Evolutionary conservation across 2,797 vertebrate genomes (phyloP).

Genomic region (Sebastiscus tertius): DNA sequence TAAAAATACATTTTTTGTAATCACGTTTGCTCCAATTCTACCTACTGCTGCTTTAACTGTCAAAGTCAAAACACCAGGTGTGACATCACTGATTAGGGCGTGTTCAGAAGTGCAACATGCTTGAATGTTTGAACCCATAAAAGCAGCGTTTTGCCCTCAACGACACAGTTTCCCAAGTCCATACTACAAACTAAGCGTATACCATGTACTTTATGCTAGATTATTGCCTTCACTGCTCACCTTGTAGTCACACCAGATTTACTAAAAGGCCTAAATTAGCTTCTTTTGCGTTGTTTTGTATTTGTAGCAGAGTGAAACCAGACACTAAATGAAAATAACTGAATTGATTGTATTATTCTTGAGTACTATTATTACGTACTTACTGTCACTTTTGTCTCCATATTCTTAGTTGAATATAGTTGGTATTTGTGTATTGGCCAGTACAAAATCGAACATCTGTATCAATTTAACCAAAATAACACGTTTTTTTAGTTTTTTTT

Average conservation of each 20-base stretch:
- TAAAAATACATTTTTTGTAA: too few relatives aligned
- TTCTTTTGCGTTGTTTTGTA: not conserved
- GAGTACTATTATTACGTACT: too few relatives aligned
- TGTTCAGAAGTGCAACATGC: too few relatives aligned
- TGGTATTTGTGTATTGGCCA: not conserved
- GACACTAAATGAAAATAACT: not conserved
- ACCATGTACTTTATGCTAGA: not conserved
- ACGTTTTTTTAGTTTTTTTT: not conserved
- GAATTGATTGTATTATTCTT: not conserved
- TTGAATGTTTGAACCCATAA: too few relatives aligned
- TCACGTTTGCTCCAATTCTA: too few relatives aligned
- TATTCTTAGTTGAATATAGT: not conserved
- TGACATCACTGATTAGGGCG: too few relatives aligned
- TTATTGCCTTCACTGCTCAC: not conserved
- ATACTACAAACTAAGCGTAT: too few relatives aligned
- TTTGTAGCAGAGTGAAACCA: not conserved
- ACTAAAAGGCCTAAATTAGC: not conserved
- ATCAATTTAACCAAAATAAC: constrained; percentile 1
- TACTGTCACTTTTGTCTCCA: not conserved
- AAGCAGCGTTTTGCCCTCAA: too few relatives aligned
- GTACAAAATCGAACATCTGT: not conserved
- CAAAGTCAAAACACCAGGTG: too few relatives aligned
- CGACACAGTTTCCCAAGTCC: too few relatives aligned
- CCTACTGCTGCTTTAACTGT: too few relatives aligned
- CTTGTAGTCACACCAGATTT: not conserved